Conservation (phyloP, 1,140 invertebrate species). For the Physella acuta region DNA sequence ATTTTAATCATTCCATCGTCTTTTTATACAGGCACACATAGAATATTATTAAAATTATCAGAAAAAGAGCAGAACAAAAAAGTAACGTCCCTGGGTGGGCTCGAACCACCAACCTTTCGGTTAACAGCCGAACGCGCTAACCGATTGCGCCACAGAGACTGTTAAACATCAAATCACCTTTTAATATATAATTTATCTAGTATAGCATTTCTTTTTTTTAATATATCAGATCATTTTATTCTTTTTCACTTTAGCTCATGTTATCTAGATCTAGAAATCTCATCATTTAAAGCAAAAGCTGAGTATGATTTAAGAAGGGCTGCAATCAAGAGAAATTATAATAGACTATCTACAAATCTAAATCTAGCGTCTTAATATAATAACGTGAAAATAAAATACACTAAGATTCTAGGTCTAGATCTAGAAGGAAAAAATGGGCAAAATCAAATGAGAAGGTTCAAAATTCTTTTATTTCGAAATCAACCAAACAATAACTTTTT, state of each 20-base stretch:
- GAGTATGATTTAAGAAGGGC: background rate
- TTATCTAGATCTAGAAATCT: background rate
- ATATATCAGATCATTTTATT: background rate
- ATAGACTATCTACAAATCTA: too few relatives aligned
- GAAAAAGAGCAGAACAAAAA: slow-evolving; percentile 6
- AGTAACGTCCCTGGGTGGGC: slow-evolving; percentile 48
- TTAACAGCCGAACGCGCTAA: slow-evolving; percentile 55
- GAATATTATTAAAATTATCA: too few relatives aligned
- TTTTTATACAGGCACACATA: too few relatives aligned
- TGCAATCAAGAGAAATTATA: background rate
- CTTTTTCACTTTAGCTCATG: background rate
- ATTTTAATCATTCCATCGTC: too few relatives aligned
- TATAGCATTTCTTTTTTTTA: background rate
- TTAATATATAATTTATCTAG: background rate
- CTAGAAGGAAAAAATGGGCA: too few relatives aligned
- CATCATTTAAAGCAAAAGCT: background rate
- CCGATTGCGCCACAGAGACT: slow-evolving; percentile 52
- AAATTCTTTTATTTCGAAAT: too few relatives aligned
- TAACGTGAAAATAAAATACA: too few relatives aligned
- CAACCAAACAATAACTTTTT: too few relatives aligned
- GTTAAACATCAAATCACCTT: background rate
- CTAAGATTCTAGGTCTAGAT: too few relatives aligned
- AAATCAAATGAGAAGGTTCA: too few relatives aligned
- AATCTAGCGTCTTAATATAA: too few relatives aligned
- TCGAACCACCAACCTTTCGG: slow-evolving; percentile 54